Evolutionary conservation across 2,888 invertebrate species (phyloP).

Genomic region (Spatulosminthurus flaviceps): DNA sequence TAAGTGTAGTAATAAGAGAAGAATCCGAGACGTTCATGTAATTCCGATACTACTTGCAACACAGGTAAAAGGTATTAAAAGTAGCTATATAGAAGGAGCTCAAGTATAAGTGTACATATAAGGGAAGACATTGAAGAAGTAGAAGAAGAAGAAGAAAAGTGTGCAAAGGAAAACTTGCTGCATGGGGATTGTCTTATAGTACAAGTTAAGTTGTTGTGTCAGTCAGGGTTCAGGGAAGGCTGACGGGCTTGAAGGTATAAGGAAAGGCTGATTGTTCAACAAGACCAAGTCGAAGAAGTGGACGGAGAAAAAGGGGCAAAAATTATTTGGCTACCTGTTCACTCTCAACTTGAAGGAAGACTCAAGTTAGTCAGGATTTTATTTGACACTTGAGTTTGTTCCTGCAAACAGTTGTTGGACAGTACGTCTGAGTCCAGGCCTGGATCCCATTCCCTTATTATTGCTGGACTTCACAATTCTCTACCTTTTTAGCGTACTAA

Average conservation of each 20-base stretch:
- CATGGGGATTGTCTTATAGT: constrained; percentile 39
- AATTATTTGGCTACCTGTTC: constrained; percentile 43
- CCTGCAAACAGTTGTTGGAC: constrained; percentile 46
- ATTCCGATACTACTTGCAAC: too few species aligned
- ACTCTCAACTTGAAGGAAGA: constrained; percentile 32
- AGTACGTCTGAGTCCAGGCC: constrained; percentile 41
- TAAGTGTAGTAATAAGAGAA: too few species aligned
- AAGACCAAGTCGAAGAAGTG: not conserved
- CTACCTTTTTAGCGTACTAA: not conserved
- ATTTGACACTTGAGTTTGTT: constrained; percentile 51
- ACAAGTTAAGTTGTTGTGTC: constrained; percentile 51
- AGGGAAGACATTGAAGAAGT: too few species aligned
- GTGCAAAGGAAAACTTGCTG: constrained; percentile 24
- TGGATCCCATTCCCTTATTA: constrained; percentile 30
- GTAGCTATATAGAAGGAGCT: too few species aligned
- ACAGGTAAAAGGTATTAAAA: too few species aligned
- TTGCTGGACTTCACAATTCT: constrained; percentile 37
- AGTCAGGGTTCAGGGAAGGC: constrained; percentile 54
- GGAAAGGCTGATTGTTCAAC: constrained; percentile 11
- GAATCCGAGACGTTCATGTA: too few species aligned
- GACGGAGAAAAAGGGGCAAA: constrained; percentile 40
- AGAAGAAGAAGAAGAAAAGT: too few species aligned
- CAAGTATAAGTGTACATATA: too few species aligned
- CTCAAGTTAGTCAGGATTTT: constrained; percentile 37
- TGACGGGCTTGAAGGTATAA: constrained; percentile 39